Evolutionary conservation across 2,888 invertebrate genomes (phyloP).

Genomic region (Arctia plantaginis): DNA sequence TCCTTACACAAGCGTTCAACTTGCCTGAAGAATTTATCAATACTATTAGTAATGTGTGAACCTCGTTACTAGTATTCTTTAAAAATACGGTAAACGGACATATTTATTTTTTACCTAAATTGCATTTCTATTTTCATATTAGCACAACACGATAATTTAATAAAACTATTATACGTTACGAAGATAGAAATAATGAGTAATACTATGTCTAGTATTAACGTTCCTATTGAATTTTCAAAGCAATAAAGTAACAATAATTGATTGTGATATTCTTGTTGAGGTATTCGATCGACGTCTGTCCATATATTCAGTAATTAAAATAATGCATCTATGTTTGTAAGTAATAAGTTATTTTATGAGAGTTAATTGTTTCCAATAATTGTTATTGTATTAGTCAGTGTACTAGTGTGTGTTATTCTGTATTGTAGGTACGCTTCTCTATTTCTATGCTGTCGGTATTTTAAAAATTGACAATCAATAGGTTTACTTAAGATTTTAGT

Average conservation of each 20-base stretch:
- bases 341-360: neutral
- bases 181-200: neutral
- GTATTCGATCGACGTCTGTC: slow-evolving; percentile 40
- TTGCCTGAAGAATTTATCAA: no score
- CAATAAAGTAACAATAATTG: slow-evolving; percentile 41
- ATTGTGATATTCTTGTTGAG: slow-evolving; percentile 51
- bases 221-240: slow-evolving; percentile 39
- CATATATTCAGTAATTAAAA: slow-evolving; percentile 40
- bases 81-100: no score
- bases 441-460: neutral
- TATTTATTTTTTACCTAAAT: neutral
- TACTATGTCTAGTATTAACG: slow-evolving; percentile 11
- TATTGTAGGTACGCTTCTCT: neutral
- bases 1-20: no score
- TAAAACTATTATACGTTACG: no score
- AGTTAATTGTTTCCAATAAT: neutral
- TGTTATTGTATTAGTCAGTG: neutral
- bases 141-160: neutral
- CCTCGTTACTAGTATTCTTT: no score
- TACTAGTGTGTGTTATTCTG: neutral
- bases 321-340: slow-evolving; percentile 30
- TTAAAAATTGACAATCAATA: neutral
- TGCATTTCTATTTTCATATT: neutral
- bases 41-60: no score
- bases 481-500: neutral